phyloP scores from a whole-genome alignment of 1,140 invertebrate species.

The Glomeris maerens region DNA sequence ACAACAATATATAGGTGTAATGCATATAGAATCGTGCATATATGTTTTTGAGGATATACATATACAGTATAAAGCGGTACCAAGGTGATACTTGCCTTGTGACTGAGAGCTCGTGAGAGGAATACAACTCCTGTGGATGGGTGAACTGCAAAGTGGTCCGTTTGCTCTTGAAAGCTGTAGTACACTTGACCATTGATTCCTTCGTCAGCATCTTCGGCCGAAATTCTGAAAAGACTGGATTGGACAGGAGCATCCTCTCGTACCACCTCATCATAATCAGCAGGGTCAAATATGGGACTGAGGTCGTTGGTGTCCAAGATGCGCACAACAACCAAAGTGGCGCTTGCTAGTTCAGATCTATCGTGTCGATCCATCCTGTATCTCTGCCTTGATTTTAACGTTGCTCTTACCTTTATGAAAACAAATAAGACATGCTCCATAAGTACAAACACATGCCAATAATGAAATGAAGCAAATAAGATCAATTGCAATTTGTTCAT shows the following conservation, averaged over 20 bases:
- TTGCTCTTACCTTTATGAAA: too few relatives aligned
- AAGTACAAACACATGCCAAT: too few relatives aligned
- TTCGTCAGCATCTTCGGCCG: slow-evolving; percentile 84
- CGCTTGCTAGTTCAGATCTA: slow-evolving; percentile 46
- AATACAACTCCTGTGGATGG: slow-evolving; percentile 78
- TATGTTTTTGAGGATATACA: slow-evolving; percentile 8
- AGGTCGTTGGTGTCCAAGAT: slow-evolving; percentile 83
- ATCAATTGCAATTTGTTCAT: too few relatives aligned
- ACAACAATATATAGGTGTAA: not conserved
- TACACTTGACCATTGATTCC: slow-evolving; percentile 91
- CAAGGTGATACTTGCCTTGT: too few relatives aligned
- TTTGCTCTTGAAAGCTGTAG: slow-evolving; percentile 74
- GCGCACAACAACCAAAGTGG: slow-evolving; percentile 57
- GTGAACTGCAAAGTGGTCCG: slow-evolving; percentile 76
- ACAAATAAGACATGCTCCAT: too few relatives aligned
- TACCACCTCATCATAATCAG: slow-evolving; percentile 70
- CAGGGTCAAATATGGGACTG: slow-evolving; percentile 76
- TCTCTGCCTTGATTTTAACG: not conserved
- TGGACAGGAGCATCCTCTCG: slow-evolving; percentile 76
- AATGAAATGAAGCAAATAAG: too few relatives aligned
- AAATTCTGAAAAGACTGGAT: slow-evolving; percentile 36
- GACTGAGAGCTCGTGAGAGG: slow-evolving; percentile 59
- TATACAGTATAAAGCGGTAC: too few relatives aligned
- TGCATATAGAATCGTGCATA: not conserved
- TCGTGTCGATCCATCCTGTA: not conserved